phyloP scores from a whole-genome alignment of 2,888 invertebrate genomes.

The Dryobota labecula region DNA sequence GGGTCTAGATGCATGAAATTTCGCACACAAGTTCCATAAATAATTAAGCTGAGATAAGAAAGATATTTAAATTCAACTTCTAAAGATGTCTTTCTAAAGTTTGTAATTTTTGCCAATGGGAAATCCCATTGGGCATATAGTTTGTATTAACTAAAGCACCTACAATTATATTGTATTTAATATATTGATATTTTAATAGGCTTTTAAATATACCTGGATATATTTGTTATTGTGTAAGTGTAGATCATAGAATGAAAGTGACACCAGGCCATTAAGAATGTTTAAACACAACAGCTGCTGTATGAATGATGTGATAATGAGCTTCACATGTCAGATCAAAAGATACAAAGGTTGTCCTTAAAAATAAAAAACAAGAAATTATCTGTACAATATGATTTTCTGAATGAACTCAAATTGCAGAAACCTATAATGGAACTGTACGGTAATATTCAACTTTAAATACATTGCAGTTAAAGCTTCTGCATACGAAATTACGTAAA shows the following conservation, averaged over 20 bases:
- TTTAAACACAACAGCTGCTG: constrained; percentile 5
- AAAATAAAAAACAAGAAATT: neutral
- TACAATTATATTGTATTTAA: neutral
- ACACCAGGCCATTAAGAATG: constrained; percentile 14
- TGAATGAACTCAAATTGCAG: constrained; percentile 35
- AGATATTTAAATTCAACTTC: neutral
- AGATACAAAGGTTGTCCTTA: neutral
- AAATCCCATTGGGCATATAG: neutral
- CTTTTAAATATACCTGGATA: neutral
- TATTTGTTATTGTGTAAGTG: neutral
- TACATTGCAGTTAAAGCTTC: constrained; percentile 1
- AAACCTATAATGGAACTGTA: neutral
- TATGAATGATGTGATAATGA: neutral
- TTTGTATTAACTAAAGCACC: neutral
- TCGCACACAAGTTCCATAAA: neutral
- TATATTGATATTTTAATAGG: neutral
- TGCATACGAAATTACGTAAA: constrained; percentile 45
- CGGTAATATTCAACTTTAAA: constrained; percentile 4
- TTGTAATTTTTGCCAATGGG: neutral
- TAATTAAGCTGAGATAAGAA: too few species aligned
- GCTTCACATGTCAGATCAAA: neutral
- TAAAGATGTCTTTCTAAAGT: too few species aligned
- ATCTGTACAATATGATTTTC: constrained; percentile 12
- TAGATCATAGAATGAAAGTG: neutral
- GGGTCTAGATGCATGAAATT: too few species aligned